Base-by-base conservation (phyloP, 2,113 vertebrate genomes). In the Kobus ellipsiprymnus region DNA sequence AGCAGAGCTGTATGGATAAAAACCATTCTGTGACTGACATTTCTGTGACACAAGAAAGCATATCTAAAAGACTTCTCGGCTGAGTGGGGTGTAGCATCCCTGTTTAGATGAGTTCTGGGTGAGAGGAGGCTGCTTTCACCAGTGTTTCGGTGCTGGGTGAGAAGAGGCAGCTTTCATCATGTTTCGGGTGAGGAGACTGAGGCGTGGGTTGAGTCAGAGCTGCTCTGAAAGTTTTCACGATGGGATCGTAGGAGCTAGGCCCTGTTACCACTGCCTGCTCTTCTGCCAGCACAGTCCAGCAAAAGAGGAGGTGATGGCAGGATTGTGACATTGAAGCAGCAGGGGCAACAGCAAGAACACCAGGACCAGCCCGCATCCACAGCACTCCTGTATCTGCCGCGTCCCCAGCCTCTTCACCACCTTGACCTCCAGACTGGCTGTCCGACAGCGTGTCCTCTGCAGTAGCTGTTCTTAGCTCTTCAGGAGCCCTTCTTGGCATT, bases 11-110 rank as follows among this genome's bases (percentile, higher is more conserved):
- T 57, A 14, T 33, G 80, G 62, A 25, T 54, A 62, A 94, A 97
- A 96, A 59, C 44, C 23, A 4, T 77, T 87, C 91, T 44, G 21
- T 48, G 89, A 89, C 81, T 97, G 95, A 94, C 91, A 89, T 94
- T 96, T 94, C 90, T 95, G 87, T 96, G 95, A 87, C 74, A 59
- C 3, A 11, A 77, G 71, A 80, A 95, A 94, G 80, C 67, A 77
- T 74, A 36, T 36, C 64, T 80, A 52, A 84, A 95, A 97, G 82
- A 7, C 23, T 96, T 67, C n/a, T 60, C 33, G 1, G 15, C 77
- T 27, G 36, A 33, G 91, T 86, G 14, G 55, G 33, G 25, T 50
- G 40, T n/a, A 60, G 25, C 46, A 10, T 50, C 30, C 82, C 91
- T 74, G n/a, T 87, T 60, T 23, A 5, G 85, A 80, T 84, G 12